Percentiles rank a stretch among this genome's conserved stretches.
These are phyloP conservation scores for Calephelis virginiensis DNA, from an alignment of 1,140 invertebrate species.

Conservation along the genomic window DNA sequence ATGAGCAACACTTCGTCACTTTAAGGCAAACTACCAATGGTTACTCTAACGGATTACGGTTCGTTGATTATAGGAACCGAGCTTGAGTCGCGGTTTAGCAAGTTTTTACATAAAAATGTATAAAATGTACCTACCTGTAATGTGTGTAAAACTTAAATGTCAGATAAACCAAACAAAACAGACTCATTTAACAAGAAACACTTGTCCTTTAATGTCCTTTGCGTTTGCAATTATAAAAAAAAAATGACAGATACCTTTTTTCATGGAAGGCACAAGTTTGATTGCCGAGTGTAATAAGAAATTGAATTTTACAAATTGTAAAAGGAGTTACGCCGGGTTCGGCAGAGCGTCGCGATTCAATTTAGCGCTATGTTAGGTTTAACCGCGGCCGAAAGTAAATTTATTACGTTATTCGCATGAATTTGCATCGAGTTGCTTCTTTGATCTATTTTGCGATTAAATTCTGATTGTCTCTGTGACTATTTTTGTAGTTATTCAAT, in stretches of 20 bases:
- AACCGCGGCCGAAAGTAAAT: conserved; percentile 33
- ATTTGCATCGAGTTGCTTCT: conserved; percentile 36
- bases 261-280: conserved; percentile 31
- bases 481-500: conserved; percentile 15
- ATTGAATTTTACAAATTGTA: conserved; percentile 52
- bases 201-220: background rate
- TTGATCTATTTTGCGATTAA: conserved; percentile 38
- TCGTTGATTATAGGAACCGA: too few relatives aligned
- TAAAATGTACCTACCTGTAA: too few relatives aligned
- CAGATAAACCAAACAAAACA: too few relatives aligned
- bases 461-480: conserved; percentile 11
- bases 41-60: too few relatives aligned
- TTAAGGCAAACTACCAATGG: too few relatives aligned
- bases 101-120: too few relatives aligned
- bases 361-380: conserved; percentile 44
- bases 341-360: conserved; percentile 44
- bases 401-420: conserved; percentile 46
- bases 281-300: conserved; percentile 35
- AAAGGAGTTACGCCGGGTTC: conserved; percentile 31
- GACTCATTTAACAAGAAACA: too few relatives aligned
- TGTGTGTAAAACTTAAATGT: too few relatives aligned
- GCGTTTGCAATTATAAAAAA: background rate
- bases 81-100: too few relatives aligned
- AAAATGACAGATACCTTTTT: conserved; percentile 20
- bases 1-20: too few relatives aligned